These are phyloP conservation scores for Petrocephalus sullivani DNA, from an alignment of 2,797 vertebrate genomes.

Conservation along the genomic window DNA sequence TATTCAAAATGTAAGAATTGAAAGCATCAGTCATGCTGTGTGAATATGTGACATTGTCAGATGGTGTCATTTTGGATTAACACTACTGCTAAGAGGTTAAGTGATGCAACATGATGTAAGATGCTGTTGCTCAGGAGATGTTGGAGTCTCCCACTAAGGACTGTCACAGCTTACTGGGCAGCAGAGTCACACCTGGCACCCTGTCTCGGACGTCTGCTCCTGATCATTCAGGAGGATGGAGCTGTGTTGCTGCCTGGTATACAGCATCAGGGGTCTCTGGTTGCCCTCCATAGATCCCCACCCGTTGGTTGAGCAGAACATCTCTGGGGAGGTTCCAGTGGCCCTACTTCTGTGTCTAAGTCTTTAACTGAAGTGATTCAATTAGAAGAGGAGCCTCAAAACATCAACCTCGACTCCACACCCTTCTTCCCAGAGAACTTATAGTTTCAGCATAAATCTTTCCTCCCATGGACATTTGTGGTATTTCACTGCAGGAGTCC, in stretches of 20 bases:
- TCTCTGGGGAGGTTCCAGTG: not conserved
- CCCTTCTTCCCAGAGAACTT: not conserved
- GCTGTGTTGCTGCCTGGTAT: not conserved
- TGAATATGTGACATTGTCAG: constrained; percentile 16
- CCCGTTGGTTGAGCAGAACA: not conserved
- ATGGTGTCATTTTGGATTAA: not conserved
- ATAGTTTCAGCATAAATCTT: not conserved
- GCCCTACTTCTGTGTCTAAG: not conserved
- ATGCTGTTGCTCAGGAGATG: not conserved
- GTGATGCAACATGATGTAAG: constrained; percentile 7
- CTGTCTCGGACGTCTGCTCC: not conserved
- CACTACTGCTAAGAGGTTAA: not conserved
- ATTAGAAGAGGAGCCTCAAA: not conserved
- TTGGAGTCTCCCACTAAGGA: not conserved
- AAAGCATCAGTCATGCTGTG: constrained; percentile 45
- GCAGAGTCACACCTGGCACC: not conserved
- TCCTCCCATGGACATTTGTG: not conserved
- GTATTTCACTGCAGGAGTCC: not conserved
- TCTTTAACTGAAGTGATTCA: not conserved
- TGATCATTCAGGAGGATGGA: not conserved
- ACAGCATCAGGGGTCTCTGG: not conserved
- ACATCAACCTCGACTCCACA: not conserved
- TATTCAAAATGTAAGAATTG: not conserved
- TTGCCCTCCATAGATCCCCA: not conserved
- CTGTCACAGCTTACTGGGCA: not conserved